Conservation (phyloP, 2,113 vertebrate species). For the Mormoops blainvillei region DNA sequence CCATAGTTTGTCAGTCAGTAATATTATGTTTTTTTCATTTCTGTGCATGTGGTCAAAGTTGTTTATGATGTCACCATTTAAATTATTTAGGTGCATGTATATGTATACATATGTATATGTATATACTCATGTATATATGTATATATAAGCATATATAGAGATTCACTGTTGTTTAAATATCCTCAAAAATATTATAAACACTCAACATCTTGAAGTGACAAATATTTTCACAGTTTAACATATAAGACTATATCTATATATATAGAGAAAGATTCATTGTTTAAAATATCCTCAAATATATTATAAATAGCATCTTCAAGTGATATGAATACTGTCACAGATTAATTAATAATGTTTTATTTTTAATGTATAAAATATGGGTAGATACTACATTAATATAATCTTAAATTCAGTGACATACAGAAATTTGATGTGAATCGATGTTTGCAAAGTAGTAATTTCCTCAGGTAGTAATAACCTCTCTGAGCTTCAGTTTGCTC, state of each 20-base stretch:
- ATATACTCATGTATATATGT: too few species aligned
- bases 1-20: background rate
- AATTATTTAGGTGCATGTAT: background rate
- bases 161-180: too few species aligned
- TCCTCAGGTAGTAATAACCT: background rate
- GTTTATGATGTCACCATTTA: background rate
- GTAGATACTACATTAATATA: background rate
- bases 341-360: background rate
- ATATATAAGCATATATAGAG: too few species aligned
- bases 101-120: too few species aligned
- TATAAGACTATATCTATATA: too few species aligned
- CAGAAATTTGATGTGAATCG: background rate
- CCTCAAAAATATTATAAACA: too few species aligned
- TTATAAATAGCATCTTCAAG: background rate
- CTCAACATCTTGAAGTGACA: too few species aligned
- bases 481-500: background rate
- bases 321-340: background rate
- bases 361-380: background rate
- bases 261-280: background rate
- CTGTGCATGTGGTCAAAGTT: background rate
- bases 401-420: background rate
- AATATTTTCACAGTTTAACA: too few species aligned
- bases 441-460: background rate
- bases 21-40: background rate
- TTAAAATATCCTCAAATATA: background rate